Evolutionary conservation across 1,140 invertebrate genomes (phyloP), one percentile per base, ranked within the genome.

Genomic region (Pseudomyrmex pallidus): DNA sequence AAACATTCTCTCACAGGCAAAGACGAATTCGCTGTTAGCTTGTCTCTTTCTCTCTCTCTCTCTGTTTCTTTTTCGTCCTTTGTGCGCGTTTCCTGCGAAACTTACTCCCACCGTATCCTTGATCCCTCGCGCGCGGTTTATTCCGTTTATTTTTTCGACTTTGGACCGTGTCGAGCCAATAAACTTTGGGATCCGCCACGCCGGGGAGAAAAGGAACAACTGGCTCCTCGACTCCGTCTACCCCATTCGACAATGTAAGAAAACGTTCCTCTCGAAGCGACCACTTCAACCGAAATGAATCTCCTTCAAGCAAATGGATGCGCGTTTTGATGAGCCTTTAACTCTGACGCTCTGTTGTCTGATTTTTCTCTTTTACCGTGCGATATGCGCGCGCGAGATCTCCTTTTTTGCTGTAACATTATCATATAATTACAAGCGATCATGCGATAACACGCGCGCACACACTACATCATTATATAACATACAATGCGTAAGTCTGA

Each of bases 31-130:
- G 46, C 66, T 46, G 17, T 25, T 61, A 35, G 9, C 22, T 20
- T 15, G 57, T 85, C 59, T 73, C 54, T 54, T 15, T 86, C 61
- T 70, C 74, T 84, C 67, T 72, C 15, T 82, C 82, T 74, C 72
- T 76, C 62, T 15, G 10, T n/a, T 13, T 25, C 44, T 17, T 13
- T 64, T 59, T 68, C 25, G 17, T 70, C 82, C 74, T 67, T 74
- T 52, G 61, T 67, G 73, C 64, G 82, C 67, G 82, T 90, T 91
- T 89, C 77, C 83, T 67, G 83, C 78, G 82, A 87, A 84, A 17
- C 80, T 46, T 57, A 72, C 84, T 35, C 61, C 74, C 35, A 35
- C 35, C 35, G 35, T 35, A 56, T 25, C 62, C 67, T 86, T 61
- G 64, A 46, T 73, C 74, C 15, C 20, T 57, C 17, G 44, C 54